Percentiles rank a stretch among this genome's conserved stretches.
Evolutionary conservation across 2,113 vertebrate genomes (phyloP).

Genomic region (Orycteropus afer): DNA sequence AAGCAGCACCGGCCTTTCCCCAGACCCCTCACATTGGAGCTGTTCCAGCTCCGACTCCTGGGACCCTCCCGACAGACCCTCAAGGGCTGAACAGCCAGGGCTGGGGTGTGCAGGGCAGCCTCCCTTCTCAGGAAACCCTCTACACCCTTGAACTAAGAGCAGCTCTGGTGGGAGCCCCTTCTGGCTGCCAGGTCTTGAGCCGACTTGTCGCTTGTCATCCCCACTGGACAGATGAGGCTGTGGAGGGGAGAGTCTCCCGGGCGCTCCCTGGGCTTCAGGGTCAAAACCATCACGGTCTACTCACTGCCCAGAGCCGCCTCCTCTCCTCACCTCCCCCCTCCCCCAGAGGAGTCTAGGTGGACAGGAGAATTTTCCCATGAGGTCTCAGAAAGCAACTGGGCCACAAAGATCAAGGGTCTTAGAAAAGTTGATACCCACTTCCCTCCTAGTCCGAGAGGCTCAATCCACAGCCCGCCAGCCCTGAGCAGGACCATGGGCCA

Average conservation of each 20-base stretch:
- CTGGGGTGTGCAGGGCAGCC: neutral
- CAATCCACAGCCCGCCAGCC: neutral
- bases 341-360: neutral
- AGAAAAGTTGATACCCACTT: rapidly evolving
- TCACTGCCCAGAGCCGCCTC: neutral
- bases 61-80: neutral
- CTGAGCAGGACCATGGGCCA: rapidly evolving
- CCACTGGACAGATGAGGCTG: rapidly evolving
- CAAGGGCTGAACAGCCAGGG: too few species aligned
- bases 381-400: rapidly evolving
- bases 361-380: rapidly evolving
- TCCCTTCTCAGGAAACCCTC: neutral
- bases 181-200: neutral
- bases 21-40: neutral
- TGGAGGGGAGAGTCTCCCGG: neutral
- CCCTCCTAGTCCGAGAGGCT: neutral
- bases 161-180: neutral
- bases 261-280: neutral
- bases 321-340: rapidly evolving
- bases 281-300: too few species aligned
- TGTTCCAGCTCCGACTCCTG: rapidly evolving
- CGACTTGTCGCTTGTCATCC: neutral
- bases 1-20: too few species aligned
- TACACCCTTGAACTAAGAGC: rapidly evolving
- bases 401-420: rapidly evolving